Evolutionary conservation across 2,113 vertebrate species (phyloP).

Genomic region (Chloebia gouldiae): DNA sequence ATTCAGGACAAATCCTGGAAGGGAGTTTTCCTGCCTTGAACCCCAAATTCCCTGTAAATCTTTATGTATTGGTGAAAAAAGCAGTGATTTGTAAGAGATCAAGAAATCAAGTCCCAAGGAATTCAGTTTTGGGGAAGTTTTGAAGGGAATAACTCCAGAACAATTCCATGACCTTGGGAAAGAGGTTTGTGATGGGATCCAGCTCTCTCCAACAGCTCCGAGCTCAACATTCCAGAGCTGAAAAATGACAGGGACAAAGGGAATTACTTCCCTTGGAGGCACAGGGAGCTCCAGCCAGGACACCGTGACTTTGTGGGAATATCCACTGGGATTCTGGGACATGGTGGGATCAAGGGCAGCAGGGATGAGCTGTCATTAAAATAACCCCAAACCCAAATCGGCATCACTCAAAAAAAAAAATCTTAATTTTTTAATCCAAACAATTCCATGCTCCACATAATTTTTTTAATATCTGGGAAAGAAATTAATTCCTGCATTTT

Average conservation of each 20-base stretch:
- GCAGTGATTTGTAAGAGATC: fast-evolving
- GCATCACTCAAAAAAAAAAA: background rate
- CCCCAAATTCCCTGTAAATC: background rate
- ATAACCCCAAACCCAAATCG: background rate
- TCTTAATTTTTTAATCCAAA: background rate
- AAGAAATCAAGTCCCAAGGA: background rate
- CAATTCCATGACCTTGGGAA: background rate
- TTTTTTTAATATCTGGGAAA: background rate
- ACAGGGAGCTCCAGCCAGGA: background rate
- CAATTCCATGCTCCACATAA: background rate
- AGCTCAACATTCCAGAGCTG: background rate
- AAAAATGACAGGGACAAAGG: background rate
- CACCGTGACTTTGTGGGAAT: background rate
- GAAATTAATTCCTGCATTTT: background rate
- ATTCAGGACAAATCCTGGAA: background rate
- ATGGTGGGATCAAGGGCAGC: background rate
- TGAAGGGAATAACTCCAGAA: background rate
- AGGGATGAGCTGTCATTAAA: background rate
- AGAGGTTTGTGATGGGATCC: background rate
- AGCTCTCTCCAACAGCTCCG: background rate
- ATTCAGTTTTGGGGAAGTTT: background rate
- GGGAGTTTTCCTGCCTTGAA: background rate
- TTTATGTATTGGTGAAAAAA: fast-evolving
- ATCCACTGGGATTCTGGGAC: background rate
- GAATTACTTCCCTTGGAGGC: background rate